Evolutionary conservation across 2,888 invertebrate genomes (phyloP), one percentile per base, ranked within the genome.

Genomic region (Globia sparganii): DNA sequence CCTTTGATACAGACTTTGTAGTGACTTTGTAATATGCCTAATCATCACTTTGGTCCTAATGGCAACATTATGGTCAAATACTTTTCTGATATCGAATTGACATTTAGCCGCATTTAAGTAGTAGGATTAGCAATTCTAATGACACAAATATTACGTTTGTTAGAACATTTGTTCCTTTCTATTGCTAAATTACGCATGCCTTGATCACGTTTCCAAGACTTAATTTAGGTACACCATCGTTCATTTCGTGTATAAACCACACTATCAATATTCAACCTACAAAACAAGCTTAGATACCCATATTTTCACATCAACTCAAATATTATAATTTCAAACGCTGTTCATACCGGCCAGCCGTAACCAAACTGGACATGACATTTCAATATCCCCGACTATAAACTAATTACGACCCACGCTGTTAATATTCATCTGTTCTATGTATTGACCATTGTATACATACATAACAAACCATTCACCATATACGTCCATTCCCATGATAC

Each of bases 401-500:
- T 80, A 83, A 87, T 87, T 87, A 87, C 75, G 72, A 64, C 68
- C 74, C 75, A 81, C 76, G 69, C 78, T 72, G 62, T 75, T 75
- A 70, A 73, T 78, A 81, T 87, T 77, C 78, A 86, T 80, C 72
- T 75, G 68, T 86, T 62, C 71, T 79, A 84, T 77, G 58, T 80
- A 74, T 53, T 69, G 53, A 59, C 80, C 59, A 81, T 81, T 82
- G 78, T 84, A 69, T 80, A 86, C 40, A 73, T 72, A 73, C 67
- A 83, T 72, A 78, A 25, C 9, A 28, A 37, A 70, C 71, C 75
- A 78, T 82, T 75, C 81, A 85, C 66, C 74, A 74, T 85, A 68
- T 68, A 70, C 70, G 73, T 85, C 92, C 93, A 92, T 95, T 96
- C 95, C 95, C 95, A 96, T 94, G 94, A 91, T 88, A 91, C 90